Evolutionary conservation across 2,888 invertebrate species (phyloP), one percentile per base, ranked within the genome.

Genomic region (Rhingia campestris): DNA sequence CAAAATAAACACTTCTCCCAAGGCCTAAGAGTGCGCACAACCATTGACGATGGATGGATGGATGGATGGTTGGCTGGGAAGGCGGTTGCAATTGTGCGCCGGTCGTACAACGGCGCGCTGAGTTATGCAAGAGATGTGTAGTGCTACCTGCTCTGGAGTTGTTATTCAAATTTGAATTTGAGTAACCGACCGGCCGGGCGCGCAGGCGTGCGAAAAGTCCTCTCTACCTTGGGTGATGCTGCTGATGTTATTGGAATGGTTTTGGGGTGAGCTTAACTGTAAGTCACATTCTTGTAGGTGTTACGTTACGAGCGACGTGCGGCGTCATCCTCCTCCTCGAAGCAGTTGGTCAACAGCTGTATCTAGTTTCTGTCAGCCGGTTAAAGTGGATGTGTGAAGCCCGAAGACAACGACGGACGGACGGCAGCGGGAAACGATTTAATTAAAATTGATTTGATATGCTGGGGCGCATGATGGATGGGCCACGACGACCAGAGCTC

Each of bases 281-380:
- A 84, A 84, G 79, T 79, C 84, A 84, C 84, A 84, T 84, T 84
- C 84, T 80, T 84, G 84, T 75, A 84, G 80, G 84, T 84, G 84
- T 84, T 84, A 64, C 74, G 53, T 61, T 49, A 58, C 4, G 9
- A 14, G 30, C 51, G 32, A 30, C 22, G 22, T 22, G n/a, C 54
- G 54, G 7, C 54, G 37, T 9, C 67, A 6, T 70, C 80, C 64
- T 74, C 74, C 64, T 74, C 64, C 74, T 64, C 9, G 54, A n/a
- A 80, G 84, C 74, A 74, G 47, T 80, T 80, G 84, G 84, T 80
- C 80, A 80, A 66, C 84, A 74, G 74, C 73, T 74, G 74, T 69
- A 64, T 64, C 74, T 10, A 35, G n/a, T 45, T 33, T 45, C 56
- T 51, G 30, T 56, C 58, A 30, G 45, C 7, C 59, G 47, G 14